These are phyloP conservation scores for Eristalis pertinax DNA, from an alignment of 2,888 invertebrate genomes.

Conservation along the genomic window DNA sequence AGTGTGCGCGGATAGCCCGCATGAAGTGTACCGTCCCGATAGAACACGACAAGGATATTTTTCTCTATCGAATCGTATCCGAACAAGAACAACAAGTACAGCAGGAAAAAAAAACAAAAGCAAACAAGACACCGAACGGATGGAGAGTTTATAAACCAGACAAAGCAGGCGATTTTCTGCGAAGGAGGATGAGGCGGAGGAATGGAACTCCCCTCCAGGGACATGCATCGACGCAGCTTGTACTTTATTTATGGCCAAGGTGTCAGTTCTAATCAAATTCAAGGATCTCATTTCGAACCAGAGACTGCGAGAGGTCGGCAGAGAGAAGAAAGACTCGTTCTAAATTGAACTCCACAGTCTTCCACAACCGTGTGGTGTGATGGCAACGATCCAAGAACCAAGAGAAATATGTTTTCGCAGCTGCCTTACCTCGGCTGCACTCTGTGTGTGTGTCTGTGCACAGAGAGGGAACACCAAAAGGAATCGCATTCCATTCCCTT, in stretches of 20 bases:
- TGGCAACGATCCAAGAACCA: neutral
- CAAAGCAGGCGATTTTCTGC: neutral
- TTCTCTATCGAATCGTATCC: conserved; percentile 59
- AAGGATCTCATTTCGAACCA: conserved; percentile 75
- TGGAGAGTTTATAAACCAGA: conserved; percentile 60
- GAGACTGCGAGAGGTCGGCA: neutral
- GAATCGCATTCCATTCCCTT: neutral
- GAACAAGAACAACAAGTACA: neutral
- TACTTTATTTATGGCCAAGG: conserved; percentile 80
- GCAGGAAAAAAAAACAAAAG: too few species aligned
- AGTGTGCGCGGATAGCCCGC: neutral
- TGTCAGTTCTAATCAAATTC: conserved; percentile 81
- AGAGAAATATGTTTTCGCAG: neutral
- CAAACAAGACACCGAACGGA: conserved; percentile 2
- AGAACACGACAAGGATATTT: conserved; percentile 71
- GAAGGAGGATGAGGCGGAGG: neutral
- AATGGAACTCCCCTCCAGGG: conserved; percentile 52
- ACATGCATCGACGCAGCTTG: conserved; percentile 52
- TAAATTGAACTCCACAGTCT: conserved; percentile 43
- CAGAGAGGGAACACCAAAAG: neutral
- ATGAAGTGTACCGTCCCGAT: conserved; percentile 47
- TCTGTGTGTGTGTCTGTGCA: neutral
- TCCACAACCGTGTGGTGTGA: conserved; percentile 36
- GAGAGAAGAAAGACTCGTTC: conserved; percentile 30
- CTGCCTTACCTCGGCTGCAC: neutral